Percentiles rank a stretch among this genome's conserved stretches.
Evolutionary conservation across 2,797 vertebrate species (phyloP).

Genomic region (Falco peregrinus): DNA sequence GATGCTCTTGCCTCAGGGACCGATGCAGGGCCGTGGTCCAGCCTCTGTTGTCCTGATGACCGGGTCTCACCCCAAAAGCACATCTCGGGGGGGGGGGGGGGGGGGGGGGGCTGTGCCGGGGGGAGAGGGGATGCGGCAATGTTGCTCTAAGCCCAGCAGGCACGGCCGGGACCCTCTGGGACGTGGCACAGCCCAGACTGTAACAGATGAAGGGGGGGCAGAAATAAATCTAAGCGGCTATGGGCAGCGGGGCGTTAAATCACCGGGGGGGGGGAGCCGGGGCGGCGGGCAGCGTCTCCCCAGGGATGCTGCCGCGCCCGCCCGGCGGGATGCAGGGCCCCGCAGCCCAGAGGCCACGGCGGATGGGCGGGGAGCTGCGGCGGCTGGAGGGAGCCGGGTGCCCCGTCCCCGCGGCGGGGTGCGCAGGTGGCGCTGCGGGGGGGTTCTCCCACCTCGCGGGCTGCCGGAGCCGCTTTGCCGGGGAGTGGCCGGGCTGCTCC

Average conservation of each 20-base stretch:
- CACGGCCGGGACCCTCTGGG: background rate
- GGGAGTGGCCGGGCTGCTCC: fast-evolving
- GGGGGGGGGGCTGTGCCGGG: no score
- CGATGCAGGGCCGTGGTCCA: background rate
- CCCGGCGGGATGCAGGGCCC: no score
- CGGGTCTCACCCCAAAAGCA: background rate
- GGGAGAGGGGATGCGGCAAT: background rate
- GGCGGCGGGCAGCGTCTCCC: background rate
- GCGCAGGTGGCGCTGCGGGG: no score
- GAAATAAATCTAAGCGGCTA: background rate
- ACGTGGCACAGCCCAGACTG: background rate
- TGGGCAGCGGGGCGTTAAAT: background rate
- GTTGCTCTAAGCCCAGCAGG: background rate
- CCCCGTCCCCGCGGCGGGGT: no score
- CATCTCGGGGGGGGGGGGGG: no score
- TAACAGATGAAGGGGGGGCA: background rate
- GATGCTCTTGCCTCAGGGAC: background rate
- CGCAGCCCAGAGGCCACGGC: background rate
- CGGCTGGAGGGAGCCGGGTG: no score
- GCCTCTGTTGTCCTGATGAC: background rate
- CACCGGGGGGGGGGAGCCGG: no score
- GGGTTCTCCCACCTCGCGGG: fast-evolving
- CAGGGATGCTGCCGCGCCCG: background rate
- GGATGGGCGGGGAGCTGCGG: background rate
- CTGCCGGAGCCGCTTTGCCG: fast-evolving